phyloP scores from a whole-genome alignment of 2,888 invertebrate genomes.

The Stomorhina lunata region DNA sequence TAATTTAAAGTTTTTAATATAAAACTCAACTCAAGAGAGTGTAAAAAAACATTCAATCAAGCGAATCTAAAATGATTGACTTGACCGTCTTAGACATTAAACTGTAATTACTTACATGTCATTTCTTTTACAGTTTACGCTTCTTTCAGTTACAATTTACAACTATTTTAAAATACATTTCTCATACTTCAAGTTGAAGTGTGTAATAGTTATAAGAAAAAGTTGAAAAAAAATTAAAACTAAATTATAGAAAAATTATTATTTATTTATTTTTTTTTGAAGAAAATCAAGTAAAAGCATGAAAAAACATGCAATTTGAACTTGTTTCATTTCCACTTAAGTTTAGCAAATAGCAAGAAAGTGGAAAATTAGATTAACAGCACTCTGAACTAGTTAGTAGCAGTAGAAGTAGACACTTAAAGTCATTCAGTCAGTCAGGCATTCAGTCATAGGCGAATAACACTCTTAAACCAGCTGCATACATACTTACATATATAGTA shows the following conservation, averaged over 20 bases:
- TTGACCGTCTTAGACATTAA: slow-evolving; percentile 55
- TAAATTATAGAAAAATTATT: slow-evolving; percentile 25
- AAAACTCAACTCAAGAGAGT: not conserved
- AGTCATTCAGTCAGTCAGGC: slow-evolving; percentile 13
- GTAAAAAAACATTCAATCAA: slow-evolving; percentile 29
- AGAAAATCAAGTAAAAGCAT: slow-evolving; percentile 29
- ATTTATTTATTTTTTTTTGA: not conserved
- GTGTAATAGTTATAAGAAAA: not conserved
- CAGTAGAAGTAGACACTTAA: not conserved
- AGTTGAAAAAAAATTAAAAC: slow-evolving; percentile 18
- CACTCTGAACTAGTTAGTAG: slow-evolving; percentile 49
- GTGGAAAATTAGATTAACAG: slow-evolving; percentile 62
- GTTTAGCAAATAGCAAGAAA: slow-evolving; percentile 55
- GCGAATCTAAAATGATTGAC: slow-evolving; percentile 47
- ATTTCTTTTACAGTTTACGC: slow-evolving; percentile 4
- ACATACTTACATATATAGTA: not conserved
- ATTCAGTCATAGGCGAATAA: not conserved
- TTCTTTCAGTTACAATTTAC: not conserved
- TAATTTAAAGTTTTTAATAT: slow-evolving; percentile 24
- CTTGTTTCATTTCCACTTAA: slow-evolving; percentile 58
- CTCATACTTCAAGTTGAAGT: slow-evolving; percentile 5
- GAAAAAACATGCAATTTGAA: slow-evolving; percentile 23
- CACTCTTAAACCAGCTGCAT: slow-evolving; percentile 18
- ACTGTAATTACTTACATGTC: slow-evolving; percentile 48
- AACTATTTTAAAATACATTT: slow-evolving; percentile 6